Percentiles rank a stretch among this genome's conserved stretches.
Evolutionary conservation across 2,113 vertebrate species (phyloP).

Genomic region (Engraulis encrasicolus): DNA sequence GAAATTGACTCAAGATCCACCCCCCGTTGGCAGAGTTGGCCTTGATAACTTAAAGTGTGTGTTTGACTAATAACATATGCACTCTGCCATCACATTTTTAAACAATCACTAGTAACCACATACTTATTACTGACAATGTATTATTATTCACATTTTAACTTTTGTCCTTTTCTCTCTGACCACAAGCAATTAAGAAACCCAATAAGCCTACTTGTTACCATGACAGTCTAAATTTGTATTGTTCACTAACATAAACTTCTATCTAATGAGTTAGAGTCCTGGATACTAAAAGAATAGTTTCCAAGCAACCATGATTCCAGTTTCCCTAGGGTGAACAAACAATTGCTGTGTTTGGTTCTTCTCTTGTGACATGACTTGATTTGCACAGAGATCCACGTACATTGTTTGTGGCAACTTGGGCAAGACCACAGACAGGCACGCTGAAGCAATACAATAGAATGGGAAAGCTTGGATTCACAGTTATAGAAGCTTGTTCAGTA

Average conservation of each 20-base stretch:
- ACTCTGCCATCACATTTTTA: no score
- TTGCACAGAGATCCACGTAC: neutral
- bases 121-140: neutral
- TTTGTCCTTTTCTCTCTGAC: neutral
- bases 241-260: neutral
- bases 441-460: neutral
- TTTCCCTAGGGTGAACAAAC: neutral
- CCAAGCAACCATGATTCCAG: neutral
- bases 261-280: neutral
- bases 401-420: neutral
- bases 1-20: conserved; percentile 17
- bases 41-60: neutral
- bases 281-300: conserved; percentile 16
- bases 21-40: no score
- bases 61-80: no score
- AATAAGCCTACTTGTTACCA: neutral
- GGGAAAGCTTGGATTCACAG: neutral
- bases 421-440: neutral
- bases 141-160: neutral
- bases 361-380: neutral
- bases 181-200: neutral
- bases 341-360: neutral
- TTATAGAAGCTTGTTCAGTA: neutral
- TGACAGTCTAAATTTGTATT: neutral
- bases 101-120: no score